Conservation (phyloP, 2,797 vertebrate genomes). For the Rhabdophis nuchalis region DNA sequence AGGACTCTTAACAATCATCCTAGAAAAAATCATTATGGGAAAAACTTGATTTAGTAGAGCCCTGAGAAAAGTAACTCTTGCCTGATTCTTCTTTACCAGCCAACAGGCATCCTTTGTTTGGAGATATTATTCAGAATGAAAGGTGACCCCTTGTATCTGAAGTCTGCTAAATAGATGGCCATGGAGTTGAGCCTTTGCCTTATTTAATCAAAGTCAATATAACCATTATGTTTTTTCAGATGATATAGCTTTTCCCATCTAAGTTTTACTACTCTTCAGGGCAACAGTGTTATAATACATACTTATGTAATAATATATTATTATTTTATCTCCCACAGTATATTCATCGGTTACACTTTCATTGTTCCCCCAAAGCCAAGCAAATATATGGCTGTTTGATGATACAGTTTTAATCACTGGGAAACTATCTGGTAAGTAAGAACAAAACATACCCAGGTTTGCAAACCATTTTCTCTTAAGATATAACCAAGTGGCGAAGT, state of each 20-base stretch:
- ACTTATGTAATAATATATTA: conserved; percentile 3
- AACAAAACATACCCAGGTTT: background rate
- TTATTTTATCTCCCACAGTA: conserved; percentile 71
- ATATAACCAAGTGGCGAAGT: background rate
- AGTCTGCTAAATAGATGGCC: background rate
- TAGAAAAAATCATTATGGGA: background rate
- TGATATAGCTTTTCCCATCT: background rate
- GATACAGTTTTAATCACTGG: conserved; percentile 84
- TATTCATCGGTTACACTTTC: conserved; percentile 86
- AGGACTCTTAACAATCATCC: background rate
- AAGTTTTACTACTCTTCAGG: conserved; percentile 17
- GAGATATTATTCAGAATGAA: background rate
- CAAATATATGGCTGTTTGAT: conserved; percentile 91
- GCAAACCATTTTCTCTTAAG: background rate
- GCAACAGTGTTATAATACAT: background rate
- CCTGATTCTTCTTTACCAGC: background rate
- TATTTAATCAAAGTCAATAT: background rate
- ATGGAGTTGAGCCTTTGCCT: background rate
- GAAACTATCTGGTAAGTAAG: conserved; percentile 80
- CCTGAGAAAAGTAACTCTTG: background rate
- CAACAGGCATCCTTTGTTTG: background rate
- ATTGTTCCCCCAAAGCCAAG: conserved; percentile 80
- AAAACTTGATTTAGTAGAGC: background rate
- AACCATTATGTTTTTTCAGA: background rate
- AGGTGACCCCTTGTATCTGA: background rate